These are phyloP conservation scores for Chrysomallon squamiferum DNA, from an alignment of 1,140 invertebrate species.

Conservation along the genomic window DNA sequence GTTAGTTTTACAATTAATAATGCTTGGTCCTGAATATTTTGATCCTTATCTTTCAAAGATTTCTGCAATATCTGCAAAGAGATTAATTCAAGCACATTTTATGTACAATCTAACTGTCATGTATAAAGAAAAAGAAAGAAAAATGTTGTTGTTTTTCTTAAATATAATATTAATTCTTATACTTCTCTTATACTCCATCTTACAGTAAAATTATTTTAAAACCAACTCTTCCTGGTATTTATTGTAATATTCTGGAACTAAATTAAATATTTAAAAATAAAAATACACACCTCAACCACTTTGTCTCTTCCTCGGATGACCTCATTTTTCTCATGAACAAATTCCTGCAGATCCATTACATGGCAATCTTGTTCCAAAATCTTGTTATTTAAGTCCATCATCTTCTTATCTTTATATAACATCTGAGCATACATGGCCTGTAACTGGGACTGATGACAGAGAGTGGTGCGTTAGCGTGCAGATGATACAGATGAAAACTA, in stretches of 20 bases:
- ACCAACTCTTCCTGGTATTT: no score
- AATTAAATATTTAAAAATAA: no score
- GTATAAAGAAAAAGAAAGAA: no score
- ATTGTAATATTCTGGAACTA: no score
- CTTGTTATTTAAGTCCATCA: conserved; percentile 66
- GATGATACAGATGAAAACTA: background rate
- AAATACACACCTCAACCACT: conserved; percentile 65
- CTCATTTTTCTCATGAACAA: conserved; percentile 83
- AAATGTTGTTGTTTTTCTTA: no score
- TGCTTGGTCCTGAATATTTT: conserved; percentile 44
- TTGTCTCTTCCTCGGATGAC: conserved; percentile 84
- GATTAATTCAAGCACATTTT: no score
- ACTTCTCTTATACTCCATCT: no score
- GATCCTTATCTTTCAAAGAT: conserved; percentile 51
- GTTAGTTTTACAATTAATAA: conserved; percentile 52
- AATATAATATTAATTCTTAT: no score
- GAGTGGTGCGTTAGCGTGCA: no score
- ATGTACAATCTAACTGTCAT: no score
- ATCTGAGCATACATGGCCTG: conserved; percentile 67
- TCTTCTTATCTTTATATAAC: conserved; percentile 66
- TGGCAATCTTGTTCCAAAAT: conserved; percentile 64
- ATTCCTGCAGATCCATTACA: conserved; percentile 72
- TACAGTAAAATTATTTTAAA: no score
- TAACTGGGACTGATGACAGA: conserved; percentile 30
- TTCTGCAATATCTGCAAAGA: conserved; percentile 48